Percentiles rank a stretch among this genome's conserved stretches.
Conservation (phyloP, 2,113 vertebrate genomes). For the Tragelaphus imberbis region DNA sequence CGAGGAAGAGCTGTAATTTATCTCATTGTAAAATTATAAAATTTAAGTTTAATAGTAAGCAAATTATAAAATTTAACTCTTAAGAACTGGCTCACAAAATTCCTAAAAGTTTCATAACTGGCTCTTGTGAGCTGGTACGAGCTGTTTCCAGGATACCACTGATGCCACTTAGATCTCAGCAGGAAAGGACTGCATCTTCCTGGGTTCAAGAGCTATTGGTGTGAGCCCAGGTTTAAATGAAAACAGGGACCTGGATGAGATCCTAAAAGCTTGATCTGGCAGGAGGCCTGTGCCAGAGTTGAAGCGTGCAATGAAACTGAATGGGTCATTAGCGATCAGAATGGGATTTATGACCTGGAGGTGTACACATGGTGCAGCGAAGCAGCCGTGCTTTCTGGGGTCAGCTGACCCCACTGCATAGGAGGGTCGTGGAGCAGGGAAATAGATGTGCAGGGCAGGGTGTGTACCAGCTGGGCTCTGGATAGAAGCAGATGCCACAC, state of each 20-base stretch:
- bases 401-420: not conserved
- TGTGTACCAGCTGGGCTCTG: not conserved
- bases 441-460: not conserved
- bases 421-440: not conserved
- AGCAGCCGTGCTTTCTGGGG: too few relatives aligned
- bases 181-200: not conserved
- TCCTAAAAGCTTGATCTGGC: not conserved
- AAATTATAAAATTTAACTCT: not conserved
- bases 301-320: not conserved
- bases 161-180: not conserved
- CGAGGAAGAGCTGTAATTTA: not conserved
- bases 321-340: not conserved
- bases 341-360: not conserved
- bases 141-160: not conserved
- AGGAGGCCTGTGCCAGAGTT: too few relatives aligned
- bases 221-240: not conserved
- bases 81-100: not conserved
- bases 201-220: not conserved
- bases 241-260: not conserved
- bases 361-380: accelerated
- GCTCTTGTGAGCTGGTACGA: not conserved
- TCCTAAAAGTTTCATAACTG: not conserved
- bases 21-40: not conserved
- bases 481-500: not conserved
- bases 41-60: not conserved